Base-by-base conservation (phyloP, 2,113 vertebrate species). In the Halcyon malimbica region DNA sequence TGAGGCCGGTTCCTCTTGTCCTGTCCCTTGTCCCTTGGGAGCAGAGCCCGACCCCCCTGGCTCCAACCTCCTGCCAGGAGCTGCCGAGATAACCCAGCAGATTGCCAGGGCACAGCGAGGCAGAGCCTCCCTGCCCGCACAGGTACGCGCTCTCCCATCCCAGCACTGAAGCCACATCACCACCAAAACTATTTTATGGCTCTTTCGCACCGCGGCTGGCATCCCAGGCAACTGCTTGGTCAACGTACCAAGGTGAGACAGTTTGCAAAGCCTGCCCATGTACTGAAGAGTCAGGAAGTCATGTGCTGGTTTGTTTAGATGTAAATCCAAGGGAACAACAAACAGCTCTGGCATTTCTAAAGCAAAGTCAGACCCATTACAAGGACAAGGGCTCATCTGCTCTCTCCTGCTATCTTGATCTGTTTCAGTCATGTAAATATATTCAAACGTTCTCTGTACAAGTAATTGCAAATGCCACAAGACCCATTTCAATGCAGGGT, bases 351-450 rank as follows among this genome's bases (percentile, higher is more conserved):
- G 85, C 71, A 16, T 62, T 62, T 69, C 6, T 28, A 37, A 12
- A 29, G 82, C 69, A 84, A 69, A 70, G 65, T 7, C 63, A 76
- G 63, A 33, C 41, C 60, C 74, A 77, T 65, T 83, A 77, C 53
- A 60, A 48, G 69, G 80, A 48, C 51, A 62, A 94, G n/a, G 1
- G 19, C 65, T 78, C 64, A 25, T 24, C 69, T 13, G 35, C 83
- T 80, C 88, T 63, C 53, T 90, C 83, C 83, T 59, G 86, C 89
- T 44, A 25, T n/a, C 86, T 63, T 29, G 20, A 88, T 53, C 83
- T 35, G 41, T 31, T 84, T 85, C 88, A 77, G 79, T 57, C 86
- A 89, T 70, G 79, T 76, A 92, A 96, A 93, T 90, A 31, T 11
- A 93, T 77, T 86, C 83, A 86, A 86, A 83, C 9, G 37, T 25